Evolutionary conservation across 2,797 vertebrate species (phyloP), one percentile per base, ranked within the genome.

Genomic region (Emydoidea blandingii): DNA sequence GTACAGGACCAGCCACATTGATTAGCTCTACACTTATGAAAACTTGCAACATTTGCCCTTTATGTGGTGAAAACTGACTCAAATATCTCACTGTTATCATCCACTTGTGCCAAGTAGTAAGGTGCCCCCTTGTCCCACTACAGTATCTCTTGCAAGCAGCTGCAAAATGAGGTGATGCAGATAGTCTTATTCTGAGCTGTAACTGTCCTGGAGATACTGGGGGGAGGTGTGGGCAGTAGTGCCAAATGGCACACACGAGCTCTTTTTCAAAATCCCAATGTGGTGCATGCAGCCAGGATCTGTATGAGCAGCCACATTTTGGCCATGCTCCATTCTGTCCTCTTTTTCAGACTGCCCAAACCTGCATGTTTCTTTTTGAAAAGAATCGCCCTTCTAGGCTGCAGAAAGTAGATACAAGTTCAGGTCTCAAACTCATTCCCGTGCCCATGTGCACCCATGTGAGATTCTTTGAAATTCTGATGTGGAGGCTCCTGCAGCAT

Each of bases 231-330:
- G 8, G 68, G 19, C 27, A 49, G 1, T 21, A n/a, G 1, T 85
- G 12, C 3, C 88, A 49, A 79, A 59, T 18, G 12, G 9, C n/a
- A 78, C 44, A 14, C 3, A 47, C 14, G 8, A 78, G 23, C 44
- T 16, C 41, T 16, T 76, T 76, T 76, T 16, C 23, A 47, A 78
- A 49, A 29, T 29, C 41, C 44, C 27, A 78, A 1, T 49, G 44
- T 23, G 23, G 27, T 78, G 44, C 14, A 90, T 10, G 65, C 19
- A 90, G 41, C 72, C 83, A 86, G 84, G 94, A 62, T 80, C 92
- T 96, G 84, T 53, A 80, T 78, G 91, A 78, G 44, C 82, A 68
- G 41, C 37, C 74, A 92, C 52, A 44, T 15, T 49, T 86, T 81
- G 49, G 16, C 53, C 14, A 9, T 59, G 53, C 2, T 25, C 41